Evolutionary conservation across 2,113 vertebrate genomes (phyloP), one percentile per base, ranked within the genome.

Genomic region (Corapipo altera): DNA sequence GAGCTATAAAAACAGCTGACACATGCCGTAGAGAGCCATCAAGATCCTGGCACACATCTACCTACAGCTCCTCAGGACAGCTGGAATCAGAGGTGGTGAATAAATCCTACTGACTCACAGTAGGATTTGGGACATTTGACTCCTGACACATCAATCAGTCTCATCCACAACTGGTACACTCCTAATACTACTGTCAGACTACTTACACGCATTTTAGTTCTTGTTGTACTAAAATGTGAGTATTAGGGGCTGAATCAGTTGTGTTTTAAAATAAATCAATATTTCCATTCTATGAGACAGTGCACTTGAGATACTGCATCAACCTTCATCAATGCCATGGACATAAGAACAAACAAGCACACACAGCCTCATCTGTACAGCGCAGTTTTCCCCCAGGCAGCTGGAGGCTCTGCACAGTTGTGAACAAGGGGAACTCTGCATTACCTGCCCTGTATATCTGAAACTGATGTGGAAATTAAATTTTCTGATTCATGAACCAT

Each of bases 131-230:
- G 19, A 44, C 9, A 9, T 17, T 9, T 54, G 49, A 23, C 17
- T 79, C 23, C 52, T 84, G 23, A 32, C 33, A 26, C 19, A 57
- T 48, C 44, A 37, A 21, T 28, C 39, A 17, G 15, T 35, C 2
- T 7, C 12, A 52, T 19, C 26, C 39, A 85, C 59, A 41, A 5
- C 5, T 0, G 0, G 27, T 32, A 21, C 4, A 5, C n/a, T 76
- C 39, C 27, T 48, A 48, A 51, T 3, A 75, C 17, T 62, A 21
- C n/a, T 57, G 28, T 9, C 27, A 43, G 48, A 26, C 16, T 49
- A 27, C 22, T 39, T 33, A 26, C 23, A 27, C 8, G 23, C 2
- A 7, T 44, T 70, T 48, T 62, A 5, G 7, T 70, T 17, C 26
- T 35, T 51, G 9, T 62, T 22, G 16, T 13, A 41, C 16, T 32